Evolutionary conservation across 92 coral and sea anemone genomes (phyloP).

Genomic region (Phenganax stokvisi): DNA sequence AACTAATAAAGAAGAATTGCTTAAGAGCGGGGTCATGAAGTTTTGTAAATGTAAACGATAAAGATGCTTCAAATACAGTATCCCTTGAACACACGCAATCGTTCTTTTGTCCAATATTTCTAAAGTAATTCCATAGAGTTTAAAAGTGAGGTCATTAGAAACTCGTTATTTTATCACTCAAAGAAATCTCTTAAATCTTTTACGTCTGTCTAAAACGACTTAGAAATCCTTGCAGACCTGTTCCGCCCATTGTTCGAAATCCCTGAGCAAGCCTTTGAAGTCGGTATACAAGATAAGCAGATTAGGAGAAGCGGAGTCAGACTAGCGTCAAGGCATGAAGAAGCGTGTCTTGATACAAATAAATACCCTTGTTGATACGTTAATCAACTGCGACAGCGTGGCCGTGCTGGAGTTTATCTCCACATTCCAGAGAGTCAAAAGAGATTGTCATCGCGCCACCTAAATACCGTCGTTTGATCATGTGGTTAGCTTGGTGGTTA

Average conservation of each 20-base stretch:
- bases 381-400: conserved; percentile 9
- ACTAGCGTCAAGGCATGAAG: background rate
- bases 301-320: background rate
- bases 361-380: background rate
- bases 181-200: background rate
- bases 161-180: conserved; percentile 2
- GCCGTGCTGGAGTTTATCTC: background rate
- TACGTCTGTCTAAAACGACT: background rate
- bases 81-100: background rate
- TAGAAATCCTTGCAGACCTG: background rate
- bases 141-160: background rate
- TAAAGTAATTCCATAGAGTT: background rate
- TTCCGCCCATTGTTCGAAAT: background rate
- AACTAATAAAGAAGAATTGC: background rate
- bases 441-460: conserved; percentile 12
- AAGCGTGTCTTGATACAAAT: background rate
- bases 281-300: background rate
- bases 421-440: conserved; percentile 19
- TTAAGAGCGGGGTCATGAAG: too few relatives aligned
- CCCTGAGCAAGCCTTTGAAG: conserved; percentile 1
- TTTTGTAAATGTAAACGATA: background rate
- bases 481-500: too few relatives aligned
- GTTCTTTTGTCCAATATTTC: background rate
- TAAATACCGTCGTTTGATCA: too few relatives aligned
- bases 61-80: background rate